phyloP scores from a whole-genome alignment of 2,113 vertebrate species.

The Bagarius yarrelli region DNA sequence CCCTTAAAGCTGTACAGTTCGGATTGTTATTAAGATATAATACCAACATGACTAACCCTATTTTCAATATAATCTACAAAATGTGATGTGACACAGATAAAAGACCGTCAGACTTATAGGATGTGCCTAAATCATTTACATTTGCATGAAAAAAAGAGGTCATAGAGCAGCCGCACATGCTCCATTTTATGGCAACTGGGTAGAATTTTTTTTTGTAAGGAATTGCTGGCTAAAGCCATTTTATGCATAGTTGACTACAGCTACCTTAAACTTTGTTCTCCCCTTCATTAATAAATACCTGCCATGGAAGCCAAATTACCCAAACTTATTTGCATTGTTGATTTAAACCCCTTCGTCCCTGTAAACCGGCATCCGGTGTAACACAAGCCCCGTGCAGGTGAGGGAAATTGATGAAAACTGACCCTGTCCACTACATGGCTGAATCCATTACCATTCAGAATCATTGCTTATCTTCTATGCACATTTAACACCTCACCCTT shows the following conservation, averaged over 20 bases:
- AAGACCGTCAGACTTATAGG: neutral
- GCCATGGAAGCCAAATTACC: slow-evolving; percentile 19
- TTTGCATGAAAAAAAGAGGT: neutral
- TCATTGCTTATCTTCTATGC: neutral
- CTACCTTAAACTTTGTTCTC: neutral
- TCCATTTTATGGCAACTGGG: neutral
- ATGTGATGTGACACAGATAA: neutral
- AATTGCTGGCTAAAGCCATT: neutral
- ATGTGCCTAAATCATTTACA: slow-evolving; percentile 20
- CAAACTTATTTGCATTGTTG: slow-evolving; percentile 63
- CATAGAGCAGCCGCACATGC: neutral
- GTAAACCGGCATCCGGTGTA: slow-evolving; percentile 54
- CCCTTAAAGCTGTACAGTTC: neutral
- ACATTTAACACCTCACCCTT: neutral
- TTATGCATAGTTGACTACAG: neutral
- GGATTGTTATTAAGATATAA: neutral
- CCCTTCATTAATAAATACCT: slow-evolving; percentile 6
- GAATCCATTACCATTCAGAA: slow-evolving; percentile 4
- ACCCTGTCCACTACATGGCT: slow-evolving; percentile 8
- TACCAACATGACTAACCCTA: neutral
- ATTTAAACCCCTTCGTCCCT: slow-evolving; percentile 61
- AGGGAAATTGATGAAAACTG: slow-evolving; percentile 60
- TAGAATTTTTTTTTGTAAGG: too few species aligned
- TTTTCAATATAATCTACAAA: neutral
- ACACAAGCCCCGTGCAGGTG: slow-evolving; percentile 63